Conservation (phyloP, 2,113 vertebrate species). For the Balaeniceps rex region DNA sequence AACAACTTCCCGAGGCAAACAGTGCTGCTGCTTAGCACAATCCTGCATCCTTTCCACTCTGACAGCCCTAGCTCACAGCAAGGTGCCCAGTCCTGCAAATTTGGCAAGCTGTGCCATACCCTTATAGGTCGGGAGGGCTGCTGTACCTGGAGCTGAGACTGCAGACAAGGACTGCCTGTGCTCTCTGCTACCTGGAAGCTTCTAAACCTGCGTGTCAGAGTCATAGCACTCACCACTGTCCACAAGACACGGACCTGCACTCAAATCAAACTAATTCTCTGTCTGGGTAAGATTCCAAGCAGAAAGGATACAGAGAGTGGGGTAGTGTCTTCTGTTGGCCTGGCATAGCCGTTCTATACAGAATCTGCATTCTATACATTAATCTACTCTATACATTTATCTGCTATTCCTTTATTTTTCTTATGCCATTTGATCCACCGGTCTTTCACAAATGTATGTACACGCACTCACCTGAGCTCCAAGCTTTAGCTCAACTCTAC, state of each 20-base stretch:
- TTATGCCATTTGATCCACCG: neutral
- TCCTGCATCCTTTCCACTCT: neutral
- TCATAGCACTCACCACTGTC: too few relatives aligned
- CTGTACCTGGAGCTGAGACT: neutral
- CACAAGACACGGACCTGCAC: neutral
- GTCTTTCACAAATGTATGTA: neutral
- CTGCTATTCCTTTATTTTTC: neutral
- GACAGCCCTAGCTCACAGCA: neutral
- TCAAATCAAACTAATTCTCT: neutral
- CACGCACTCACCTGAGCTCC: conserved; percentile 85
- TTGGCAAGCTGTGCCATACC: neutral
- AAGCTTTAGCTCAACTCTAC: conserved; percentile 86
- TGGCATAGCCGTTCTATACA: neutral
- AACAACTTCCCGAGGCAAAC: neutral
- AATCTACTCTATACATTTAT: neutral
- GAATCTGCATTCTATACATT: neutral
- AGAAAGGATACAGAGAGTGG: neutral
- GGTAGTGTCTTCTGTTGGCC: neutral
- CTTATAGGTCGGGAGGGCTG: neutral
- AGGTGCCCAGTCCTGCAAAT: neutral
- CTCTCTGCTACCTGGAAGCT: neutral
- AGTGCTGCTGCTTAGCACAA: neutral
- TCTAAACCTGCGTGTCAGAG: neutral
- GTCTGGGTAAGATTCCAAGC: neutral
- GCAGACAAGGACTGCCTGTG: neutral